Conservation (phyloP, 2,888 invertebrate genomes). For the Drosophila meridionalis region DNA sequence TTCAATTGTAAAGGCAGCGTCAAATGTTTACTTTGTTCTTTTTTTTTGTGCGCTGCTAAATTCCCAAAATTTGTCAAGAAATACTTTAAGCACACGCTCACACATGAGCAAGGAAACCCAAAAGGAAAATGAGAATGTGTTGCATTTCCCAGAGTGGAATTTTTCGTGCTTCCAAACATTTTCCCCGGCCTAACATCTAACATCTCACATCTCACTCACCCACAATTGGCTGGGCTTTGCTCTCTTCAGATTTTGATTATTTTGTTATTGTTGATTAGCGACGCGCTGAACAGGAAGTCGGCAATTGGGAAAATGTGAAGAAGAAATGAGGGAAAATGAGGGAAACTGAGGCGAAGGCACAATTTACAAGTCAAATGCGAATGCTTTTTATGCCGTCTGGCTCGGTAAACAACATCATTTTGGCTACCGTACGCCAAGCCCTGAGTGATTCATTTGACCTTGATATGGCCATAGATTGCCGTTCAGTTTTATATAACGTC, state of each 20-base stretch:
- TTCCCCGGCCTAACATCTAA: neutral
- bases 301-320: neutral
- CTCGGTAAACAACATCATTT: slow-evolving; percentile 36
- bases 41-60: neutral
- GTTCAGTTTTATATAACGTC: slow-evolving; percentile 9
- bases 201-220: neutral
- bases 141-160: neutral
- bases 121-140: slow-evolving; percentile 11
- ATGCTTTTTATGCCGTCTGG: slow-evolving; percentile 12
- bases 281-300: slow-evolving; percentile 25
- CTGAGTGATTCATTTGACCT: slow-evolving; percentile 40
- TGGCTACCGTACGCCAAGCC: neutral
- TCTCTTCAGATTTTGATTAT: slow-evolving; percentile 35
- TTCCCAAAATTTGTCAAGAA: neutral
- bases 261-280: slow-evolving; percentile 55
- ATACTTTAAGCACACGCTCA: slow-evolving; percentile 5
- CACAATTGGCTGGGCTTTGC: neutral
- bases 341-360: slow-evolving; percentile 3
- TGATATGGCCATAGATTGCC: slow-evolving; percentile 24
- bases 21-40: too few relatives aligned
- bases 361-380: slow-evolving; percentile 34
- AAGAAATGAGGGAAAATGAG: neutral
- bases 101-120: neutral
- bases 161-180: slow-evolving; percentile 8
- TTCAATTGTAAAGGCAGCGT: too few relatives aligned